Evolutionary conservation across 2,888 invertebrate species (phyloP).

Genomic region (Polylopha cassiicola): DNA sequence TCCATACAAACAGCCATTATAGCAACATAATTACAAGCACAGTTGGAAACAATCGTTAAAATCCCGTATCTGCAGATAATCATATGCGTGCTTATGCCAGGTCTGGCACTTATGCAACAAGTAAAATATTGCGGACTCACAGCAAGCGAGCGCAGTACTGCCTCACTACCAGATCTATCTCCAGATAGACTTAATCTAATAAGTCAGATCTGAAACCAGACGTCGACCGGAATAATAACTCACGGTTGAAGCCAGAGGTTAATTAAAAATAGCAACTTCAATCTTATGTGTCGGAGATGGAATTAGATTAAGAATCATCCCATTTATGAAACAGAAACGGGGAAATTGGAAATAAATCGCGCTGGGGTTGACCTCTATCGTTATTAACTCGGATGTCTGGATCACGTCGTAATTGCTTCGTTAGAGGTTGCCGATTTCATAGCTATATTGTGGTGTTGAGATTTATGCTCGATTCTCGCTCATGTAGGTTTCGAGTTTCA

Average conservation of each 20-base stretch:
- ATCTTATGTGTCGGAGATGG: slow-evolving; percentile 62
- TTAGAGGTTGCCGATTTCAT: too few relatives aligned
- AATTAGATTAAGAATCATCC: slow-evolving; percentile 57
- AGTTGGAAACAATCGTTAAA: slow-evolving; percentile 55
- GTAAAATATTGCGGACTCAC: slow-evolving; percentile 71
- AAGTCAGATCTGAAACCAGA: slow-evolving; percentile 71
- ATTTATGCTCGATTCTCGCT: too few relatives aligned
- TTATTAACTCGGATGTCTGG: too few relatives aligned
- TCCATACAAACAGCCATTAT: slow-evolving; percentile 9
- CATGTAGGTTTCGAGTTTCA: too few relatives aligned
- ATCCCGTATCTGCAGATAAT: slow-evolving; percentile 59
- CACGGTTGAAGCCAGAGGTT: slow-evolving; percentile 71
- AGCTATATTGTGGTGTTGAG: too few relatives aligned
- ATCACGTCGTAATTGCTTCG: too few relatives aligned
- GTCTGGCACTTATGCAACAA: slow-evolving; percentile 58
- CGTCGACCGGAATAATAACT: slow-evolving; percentile 69
- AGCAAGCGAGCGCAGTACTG: slow-evolving; percentile 43
- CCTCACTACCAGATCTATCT: slow-evolving; percentile 58
- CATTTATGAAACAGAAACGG: slow-evolving; percentile 41
- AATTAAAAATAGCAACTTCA: slow-evolving; percentile 76
- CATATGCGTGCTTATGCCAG: slow-evolving; percentile 47
- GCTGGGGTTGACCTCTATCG: too few relatives aligned
- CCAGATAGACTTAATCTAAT: slow-evolving; percentile 74
- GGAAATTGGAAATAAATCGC: slow-evolving; percentile 11
- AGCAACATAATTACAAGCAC: slow-evolving; percentile 38